Conservation (phyloP, 2,888 invertebrate species). For the Aphodius granarius region DNA sequence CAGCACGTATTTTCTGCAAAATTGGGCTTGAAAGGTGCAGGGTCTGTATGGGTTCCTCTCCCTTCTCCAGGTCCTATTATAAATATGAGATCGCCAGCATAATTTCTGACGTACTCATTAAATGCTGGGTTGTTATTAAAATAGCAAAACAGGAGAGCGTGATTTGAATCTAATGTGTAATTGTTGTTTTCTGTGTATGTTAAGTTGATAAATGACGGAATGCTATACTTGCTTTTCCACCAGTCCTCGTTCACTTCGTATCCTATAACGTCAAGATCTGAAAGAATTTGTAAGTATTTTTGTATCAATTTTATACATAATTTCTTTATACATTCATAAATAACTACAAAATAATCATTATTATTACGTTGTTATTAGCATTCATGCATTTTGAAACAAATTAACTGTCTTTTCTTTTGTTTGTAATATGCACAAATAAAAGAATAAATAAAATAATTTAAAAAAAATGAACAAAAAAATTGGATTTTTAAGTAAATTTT, state of each 20-base stretch:
- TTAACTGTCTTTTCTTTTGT: no score
- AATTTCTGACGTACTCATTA: constrained; percentile 65
- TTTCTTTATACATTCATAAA: no score
- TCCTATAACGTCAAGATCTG: constrained; percentile 66
- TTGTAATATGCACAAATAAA: no score
- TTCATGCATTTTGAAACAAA: no score
- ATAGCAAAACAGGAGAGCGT: constrained; percentile 77
- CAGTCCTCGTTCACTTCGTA: constrained; percentile 78
- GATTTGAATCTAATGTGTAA: constrained; percentile 44
- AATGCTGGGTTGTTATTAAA: constrained; percentile 76
- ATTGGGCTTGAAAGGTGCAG: constrained; percentile 65
- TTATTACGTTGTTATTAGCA: no score
- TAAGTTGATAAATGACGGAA: constrained; percentile 69
- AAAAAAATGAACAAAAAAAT: constrained; percentile 16
- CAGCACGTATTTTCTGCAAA: constrained; percentile 55
- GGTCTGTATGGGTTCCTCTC: constrained; percentile 69
- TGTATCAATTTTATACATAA: constrained; percentile 31
- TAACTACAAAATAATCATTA: no score
- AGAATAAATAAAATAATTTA: no score
- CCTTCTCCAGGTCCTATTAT: constrained; percentile 73
- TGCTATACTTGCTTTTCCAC: constrained; percentile 79
- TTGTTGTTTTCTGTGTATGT: constrained; percentile 58
- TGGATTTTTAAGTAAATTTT: constrained; percentile 6
- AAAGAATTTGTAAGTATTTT: constrained; percentile 25
- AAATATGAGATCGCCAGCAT: constrained; percentile 66